Evolutionary conservation across 2,888 invertebrate genomes (phyloP).

Genomic region (Stenoptilia bipunctidactyla): DNA sequence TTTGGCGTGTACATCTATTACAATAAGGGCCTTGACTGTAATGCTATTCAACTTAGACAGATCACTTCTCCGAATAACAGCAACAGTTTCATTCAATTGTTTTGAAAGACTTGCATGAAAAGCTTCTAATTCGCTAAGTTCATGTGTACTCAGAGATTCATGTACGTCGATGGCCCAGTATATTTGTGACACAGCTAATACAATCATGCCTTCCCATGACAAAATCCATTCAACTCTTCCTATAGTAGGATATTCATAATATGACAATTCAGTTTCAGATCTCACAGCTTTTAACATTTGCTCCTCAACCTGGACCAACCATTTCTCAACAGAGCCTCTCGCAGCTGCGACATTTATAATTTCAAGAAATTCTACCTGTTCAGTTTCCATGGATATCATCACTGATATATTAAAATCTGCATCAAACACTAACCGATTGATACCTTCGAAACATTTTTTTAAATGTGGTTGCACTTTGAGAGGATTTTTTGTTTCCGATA

Average conservation of each 20-base stretch:
- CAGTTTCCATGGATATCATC: constrained; percentile 83
- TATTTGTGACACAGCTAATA: constrained; percentile 83
- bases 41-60: constrained; percentile 79
- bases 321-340: constrained; percentile 87
- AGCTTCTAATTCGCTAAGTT: constrained; percentile 63
- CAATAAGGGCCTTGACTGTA: constrained; percentile 85
- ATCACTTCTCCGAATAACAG: constrained; percentile 77
- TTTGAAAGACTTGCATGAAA: constrained; percentile 68
- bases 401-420: constrained; percentile 78
- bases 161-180: constrained; percentile 88
- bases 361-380: constrained; percentile 75
- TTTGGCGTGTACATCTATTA: constrained; percentile 88
- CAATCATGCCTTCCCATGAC: constrained; percentile 87
- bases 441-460: constrained; percentile 91
- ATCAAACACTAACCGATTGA: constrained; percentile 81
- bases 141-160: constrained; percentile 72
- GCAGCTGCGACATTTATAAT: constrained; percentile 78
- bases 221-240: constrained; percentile 78
- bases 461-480: constrained; percentile 86
- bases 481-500: constrained; percentile 91
- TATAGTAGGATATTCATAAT: constrained; percentile 72
- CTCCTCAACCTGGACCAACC: constrained; percentile 86
- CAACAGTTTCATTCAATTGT: constrained; percentile 82
- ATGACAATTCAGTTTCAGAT: constrained; percentile 77
- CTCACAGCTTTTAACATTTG: constrained; percentile 82